Conservation (phyloP, 2,888 invertebrate species). For the Gari tellinella region DNA sequence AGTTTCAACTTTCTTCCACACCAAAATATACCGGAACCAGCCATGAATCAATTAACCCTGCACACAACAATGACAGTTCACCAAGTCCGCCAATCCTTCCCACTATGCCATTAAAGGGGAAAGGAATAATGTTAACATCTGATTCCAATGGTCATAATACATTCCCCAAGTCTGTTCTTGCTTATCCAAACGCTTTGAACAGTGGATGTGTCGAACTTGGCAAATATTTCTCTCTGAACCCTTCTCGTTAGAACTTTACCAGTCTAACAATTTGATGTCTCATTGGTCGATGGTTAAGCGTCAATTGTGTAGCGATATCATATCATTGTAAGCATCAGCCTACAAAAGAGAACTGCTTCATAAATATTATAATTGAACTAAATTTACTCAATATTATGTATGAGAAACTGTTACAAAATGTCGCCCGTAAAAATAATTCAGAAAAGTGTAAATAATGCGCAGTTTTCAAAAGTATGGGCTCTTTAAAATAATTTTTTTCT, state of each 20-base stretch:
- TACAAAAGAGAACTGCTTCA: constrained; percentile 30
- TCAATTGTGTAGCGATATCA: constrained; percentile 63
- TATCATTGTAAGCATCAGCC: constrained; percentile 61
- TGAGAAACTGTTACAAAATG: too few species aligned
- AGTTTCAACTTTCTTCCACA: constrained; percentile 4
- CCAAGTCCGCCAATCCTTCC: too few species aligned
- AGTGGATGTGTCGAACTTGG: constrained; percentile 1
- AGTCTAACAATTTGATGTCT: background rate
- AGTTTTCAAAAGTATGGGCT: too few species aligned
- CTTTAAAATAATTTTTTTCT: too few species aligned
- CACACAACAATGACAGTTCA: background rate
- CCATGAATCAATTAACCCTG: background rate
- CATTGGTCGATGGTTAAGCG: constrained; percentile 4
- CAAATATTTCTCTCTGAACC: background rate
- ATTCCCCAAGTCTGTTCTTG: too few species aligned
- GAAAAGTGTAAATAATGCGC: too few species aligned
- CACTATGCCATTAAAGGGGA: too few species aligned
- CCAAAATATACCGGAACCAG: background rate
- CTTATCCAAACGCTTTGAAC: too few species aligned
- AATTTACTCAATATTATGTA: too few species aligned
- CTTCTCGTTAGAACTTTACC: background rate
- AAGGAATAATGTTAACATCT: background rate
- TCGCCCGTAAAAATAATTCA: too few species aligned
- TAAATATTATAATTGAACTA: too few species aligned
- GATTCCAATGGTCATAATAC: background rate